Evolutionary conservation across 1,140 invertebrate genomes (phyloP).

Genomic region (Drosophila micromelanica): DNA sequence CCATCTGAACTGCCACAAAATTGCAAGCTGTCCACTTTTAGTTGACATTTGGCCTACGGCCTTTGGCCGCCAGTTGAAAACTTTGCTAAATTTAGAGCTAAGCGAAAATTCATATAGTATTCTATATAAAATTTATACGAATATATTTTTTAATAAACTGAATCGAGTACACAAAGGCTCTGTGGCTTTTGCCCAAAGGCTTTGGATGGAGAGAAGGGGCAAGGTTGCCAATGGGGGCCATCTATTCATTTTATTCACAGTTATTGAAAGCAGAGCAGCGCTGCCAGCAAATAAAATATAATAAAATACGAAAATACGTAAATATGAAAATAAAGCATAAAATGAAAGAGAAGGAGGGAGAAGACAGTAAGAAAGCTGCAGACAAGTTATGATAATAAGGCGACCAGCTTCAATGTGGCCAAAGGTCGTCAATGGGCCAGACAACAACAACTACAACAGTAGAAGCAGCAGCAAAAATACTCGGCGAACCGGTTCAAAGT

Average conservation of each 20-base stretch:
- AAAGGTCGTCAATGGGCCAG: constrained; percentile 43
- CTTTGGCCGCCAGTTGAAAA: constrained; percentile 45
- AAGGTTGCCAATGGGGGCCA: constrained; percentile 63
- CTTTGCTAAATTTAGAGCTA: constrained; percentile 49
- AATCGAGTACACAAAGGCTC: constrained; percentile 30
- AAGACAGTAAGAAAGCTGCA: constrained; percentile 37
- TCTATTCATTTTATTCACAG: constrained; percentile 72
- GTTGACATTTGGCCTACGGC: constrained; percentile 66
- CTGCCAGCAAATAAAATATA: constrained; percentile 65
- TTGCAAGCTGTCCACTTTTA: constrained; percentile 48
- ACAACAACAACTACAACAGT: constrained; percentile 36
- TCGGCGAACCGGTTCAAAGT: constrained; percentile 2
- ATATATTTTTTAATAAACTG: constrained; percentile 64
- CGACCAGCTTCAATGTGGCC: constrained; percentile 33
- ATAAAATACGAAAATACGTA: constrained; percentile 52
- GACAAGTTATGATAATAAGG: constrained; percentile 39
- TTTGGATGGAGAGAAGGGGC: constrained; percentile 10
- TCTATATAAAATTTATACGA: not conserved
- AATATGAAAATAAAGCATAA: not conserved
- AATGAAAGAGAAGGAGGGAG: not conserved
- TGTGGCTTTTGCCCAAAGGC: constrained; percentile 3
- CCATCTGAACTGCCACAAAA: not conserved
- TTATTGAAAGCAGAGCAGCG: constrained; percentile 67
- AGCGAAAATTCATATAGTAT: constrained; percentile 24
- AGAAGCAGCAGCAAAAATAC: constrained; percentile 13